phyloP scores from a whole-genome alignment of 2,113 vertebrate genomes.

The Salminus brasiliensis region DNA sequence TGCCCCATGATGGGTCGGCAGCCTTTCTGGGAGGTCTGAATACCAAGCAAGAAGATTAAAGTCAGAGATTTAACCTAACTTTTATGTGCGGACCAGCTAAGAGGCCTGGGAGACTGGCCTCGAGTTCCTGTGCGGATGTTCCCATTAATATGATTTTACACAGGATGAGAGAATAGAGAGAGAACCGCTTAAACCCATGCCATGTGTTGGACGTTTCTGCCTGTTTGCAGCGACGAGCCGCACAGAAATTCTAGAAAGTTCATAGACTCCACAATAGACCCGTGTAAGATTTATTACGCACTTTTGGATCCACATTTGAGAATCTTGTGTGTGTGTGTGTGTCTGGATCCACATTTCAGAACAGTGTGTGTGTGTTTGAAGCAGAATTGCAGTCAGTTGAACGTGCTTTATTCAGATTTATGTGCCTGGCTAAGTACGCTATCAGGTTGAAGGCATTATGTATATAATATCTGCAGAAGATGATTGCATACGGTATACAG shows the following conservation, averaged over 20 bases:
- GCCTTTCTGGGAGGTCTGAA: slow-evolving; percentile 71
- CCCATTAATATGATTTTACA: slow-evolving; percentile 50
- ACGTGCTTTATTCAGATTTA: background rate
- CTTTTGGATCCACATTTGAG: background rate
- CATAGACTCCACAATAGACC: background rate
- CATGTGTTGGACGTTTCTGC: background rate
- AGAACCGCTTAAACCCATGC: slow-evolving; percentile 3
- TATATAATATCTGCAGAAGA: background rate
- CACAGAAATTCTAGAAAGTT: background rate
- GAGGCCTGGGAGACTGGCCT: slow-evolving; percentile 68
- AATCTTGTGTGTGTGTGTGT: background rate
- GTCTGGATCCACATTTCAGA: background rate
- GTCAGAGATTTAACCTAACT: slow-evolving; percentile 71
- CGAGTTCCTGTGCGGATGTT: slow-evolving; percentile 45
- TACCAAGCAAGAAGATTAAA: slow-evolving; percentile 72
- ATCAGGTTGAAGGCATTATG: background rate
- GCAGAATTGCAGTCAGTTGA: background rate
- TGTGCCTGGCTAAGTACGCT: background rate
- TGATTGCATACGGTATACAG: background rate
- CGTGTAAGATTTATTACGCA: background rate
- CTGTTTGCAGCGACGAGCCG: background rate
- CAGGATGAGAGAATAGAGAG: background rate
- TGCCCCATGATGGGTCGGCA: slow-evolving; percentile 57
- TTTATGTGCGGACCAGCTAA: slow-evolving; percentile 63
- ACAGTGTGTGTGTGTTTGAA: background rate